Evolutionary conservation across 2,888 invertebrate species (phyloP), one percentile per base, ranked within the genome.

Genomic region (Pachymerium ferrugineum): DNA sequence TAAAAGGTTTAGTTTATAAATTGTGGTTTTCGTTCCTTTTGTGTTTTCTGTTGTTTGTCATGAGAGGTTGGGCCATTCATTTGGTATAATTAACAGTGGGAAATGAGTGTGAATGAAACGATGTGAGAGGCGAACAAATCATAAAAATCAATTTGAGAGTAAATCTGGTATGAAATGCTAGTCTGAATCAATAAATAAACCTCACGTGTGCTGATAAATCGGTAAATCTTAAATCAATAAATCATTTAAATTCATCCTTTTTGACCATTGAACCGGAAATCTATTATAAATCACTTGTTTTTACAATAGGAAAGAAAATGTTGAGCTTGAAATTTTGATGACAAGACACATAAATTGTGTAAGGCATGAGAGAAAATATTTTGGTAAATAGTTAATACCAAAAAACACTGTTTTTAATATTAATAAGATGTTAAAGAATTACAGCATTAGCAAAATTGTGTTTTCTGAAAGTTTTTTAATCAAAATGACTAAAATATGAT

Each of bases 211-310:
- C 54, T 54, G 54, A 54, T 8, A 54, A 54, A 54, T 54, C 54
- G 22, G 25, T 54, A 54, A 54, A 54, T 54, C 54, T 54, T 54
- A 54, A 25, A 54, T 54, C 54, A 54, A 54, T 54, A 54, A 54
- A 54, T 54, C 54, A 54, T 54, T 54, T 28, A 22, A 54, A 54
- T 22, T 54, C 28, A 47, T 54, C 54, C 22, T 14, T 47, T 54
- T 54, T 22, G 25, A 54, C 6, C 22, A 28, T 54, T 54, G 54
- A 54, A 54, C 22, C 10, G 22, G n/a, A n/a, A n/a, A n/a, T n/a
- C n/a, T n/a, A n/a, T 25, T 38, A n/a, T 38, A 38, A 54, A 54
- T 54, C 54, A 54, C 28, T 38, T 54, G 28, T 54, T 25, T 54
- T 54, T 19, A 3, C 22, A 25, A 3, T 10, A 22, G 54, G 28